Percentiles rank a stretch among this genome's conserved stretches.
These are phyloP conservation scores for Ptiloglossa arizonensis DNA, from an alignment of 1,140 invertebrate genomes.

Conservation along the genomic window DNA sequence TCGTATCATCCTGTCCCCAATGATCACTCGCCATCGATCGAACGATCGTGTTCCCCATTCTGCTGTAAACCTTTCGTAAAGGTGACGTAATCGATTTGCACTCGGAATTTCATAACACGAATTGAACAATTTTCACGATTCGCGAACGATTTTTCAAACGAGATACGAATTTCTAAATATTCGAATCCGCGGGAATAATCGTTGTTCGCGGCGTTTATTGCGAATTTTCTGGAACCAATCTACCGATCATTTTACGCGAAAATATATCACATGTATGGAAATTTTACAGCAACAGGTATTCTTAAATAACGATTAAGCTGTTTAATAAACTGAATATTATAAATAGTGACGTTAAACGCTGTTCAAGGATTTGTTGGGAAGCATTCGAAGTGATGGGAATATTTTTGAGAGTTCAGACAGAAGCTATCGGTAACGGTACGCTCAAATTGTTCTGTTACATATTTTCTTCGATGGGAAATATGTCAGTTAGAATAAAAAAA, in stretches of 20 bases:
- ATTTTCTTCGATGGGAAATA: not conserved
- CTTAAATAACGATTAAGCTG: not conserved
- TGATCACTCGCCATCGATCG: not conserved
- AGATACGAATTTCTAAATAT: too few relatives aligned
- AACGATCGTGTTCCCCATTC: not conserved
- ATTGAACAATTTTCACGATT: not conserved
- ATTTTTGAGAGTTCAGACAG: not conserved
- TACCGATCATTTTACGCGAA: not conserved
- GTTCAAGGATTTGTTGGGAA: not conserved
- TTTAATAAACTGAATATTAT: not conserved
- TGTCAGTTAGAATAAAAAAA: not conserved
- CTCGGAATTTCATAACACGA: too few relatives aligned
- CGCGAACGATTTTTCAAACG: too few relatives aligned
- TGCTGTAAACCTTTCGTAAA: too few relatives aligned
- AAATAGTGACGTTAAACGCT: not conserved
- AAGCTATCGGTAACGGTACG: not conserved
- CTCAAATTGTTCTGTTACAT: not conserved
- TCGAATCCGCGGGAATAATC: too few relatives aligned
- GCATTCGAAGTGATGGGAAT: not conserved
- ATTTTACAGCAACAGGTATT: not conserved
- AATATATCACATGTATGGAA: not conserved
- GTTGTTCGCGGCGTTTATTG: too few relatives aligned
- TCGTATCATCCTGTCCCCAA: conserved; percentile 2
- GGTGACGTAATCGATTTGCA: not conserved
- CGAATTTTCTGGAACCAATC: too few relatives aligned